Base-by-base conservation (phyloP, 2,888 invertebrate genomes). In the Microctonus brassicae region DNA sequence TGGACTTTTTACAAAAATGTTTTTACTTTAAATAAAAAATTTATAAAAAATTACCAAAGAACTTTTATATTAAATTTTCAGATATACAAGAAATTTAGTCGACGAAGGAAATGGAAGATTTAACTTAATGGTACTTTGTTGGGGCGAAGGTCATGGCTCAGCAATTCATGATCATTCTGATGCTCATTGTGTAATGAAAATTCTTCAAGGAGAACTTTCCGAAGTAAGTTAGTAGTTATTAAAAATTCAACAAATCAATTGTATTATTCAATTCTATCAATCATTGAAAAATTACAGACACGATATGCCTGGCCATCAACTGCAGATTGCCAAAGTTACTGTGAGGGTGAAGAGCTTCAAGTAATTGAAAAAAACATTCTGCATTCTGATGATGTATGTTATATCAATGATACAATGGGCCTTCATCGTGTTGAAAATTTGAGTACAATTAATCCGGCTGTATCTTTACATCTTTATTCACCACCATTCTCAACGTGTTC, bases 121-220 rank as follows among this genome's bases (percentile, higher is more conserved):
- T 89, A 99, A 99, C 88, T 89, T 99, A 77, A 97, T 99, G 94
- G 91, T 97, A 33, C 89, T 99, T n/a, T 99, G 99, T 88, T 99
- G 99, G 99, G 96, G 97, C 22, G 96, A 97, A 85, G 96, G 96
- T 0, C 97, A 97, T 77, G 95, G 95, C 0, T 97, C 98, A 0
- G 94, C 95, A 10, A 97, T 99, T 78, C 99, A 99, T 87, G 98
- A 98, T 88, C 99, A 99, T 84, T 93, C 97, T 0, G 92, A 98
- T 83, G 94, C 98, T 0, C 98, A 99, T 85, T 99, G 99, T 87
- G 97, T 99, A 87, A 97, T 99, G 95, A 99, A 98, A 88, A 91
- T 96, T 75, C 90, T 98, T 0, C 93, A 94, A 74, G 98, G 97
- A 0, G 91, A 90, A 72, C 87, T 98, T 52, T 91, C 92, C 64